phyloP scores from a whole-genome alignment of 2,888 invertebrate species.

The Sthenelais limicola region DNA sequence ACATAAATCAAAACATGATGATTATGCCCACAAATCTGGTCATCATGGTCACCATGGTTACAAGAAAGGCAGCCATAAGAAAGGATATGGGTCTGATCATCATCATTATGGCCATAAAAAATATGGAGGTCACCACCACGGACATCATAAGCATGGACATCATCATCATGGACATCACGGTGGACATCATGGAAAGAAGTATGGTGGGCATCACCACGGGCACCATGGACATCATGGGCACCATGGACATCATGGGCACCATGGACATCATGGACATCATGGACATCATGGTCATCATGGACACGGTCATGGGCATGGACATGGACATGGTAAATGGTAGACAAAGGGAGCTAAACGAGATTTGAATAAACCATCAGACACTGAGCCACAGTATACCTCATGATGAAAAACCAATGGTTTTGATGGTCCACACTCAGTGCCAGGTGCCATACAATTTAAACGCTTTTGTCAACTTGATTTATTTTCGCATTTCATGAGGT shows the following conservation, averaged over 20 bases:
- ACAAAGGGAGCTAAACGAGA: too few species aligned
- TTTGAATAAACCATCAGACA: too few species aligned
- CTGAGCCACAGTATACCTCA: too few species aligned
- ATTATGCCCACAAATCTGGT: too few species aligned
- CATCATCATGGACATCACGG: neutral
- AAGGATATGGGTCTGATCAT: conserved; percentile 13
- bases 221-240: neutral
- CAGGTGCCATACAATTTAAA: too few species aligned
- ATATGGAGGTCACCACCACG: conserved; percentile 5
- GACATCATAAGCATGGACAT: neutral
- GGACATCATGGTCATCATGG: conserved; percentile 21
- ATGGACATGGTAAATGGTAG: neutral
- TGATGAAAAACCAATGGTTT: too few species aligned
- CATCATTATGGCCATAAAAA: neutral
- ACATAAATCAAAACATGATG: too few species aligned
- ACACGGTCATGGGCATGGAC: conserved; percentile 8
- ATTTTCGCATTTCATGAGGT: too few species aligned
- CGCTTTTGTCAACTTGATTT: too few species aligned
- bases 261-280: neutral
- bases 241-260: neutral
- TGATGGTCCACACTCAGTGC: too few species aligned
- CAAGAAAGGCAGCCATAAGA: neutral
- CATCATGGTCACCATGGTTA: conserved; percentile 9
- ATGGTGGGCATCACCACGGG: neutral
- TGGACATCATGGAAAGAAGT: neutral